These are phyloP conservation scores for Triops longicaudatus DNA, from an alignment of 1,140 invertebrate genomes.

Conservation along the genomic window DNA sequence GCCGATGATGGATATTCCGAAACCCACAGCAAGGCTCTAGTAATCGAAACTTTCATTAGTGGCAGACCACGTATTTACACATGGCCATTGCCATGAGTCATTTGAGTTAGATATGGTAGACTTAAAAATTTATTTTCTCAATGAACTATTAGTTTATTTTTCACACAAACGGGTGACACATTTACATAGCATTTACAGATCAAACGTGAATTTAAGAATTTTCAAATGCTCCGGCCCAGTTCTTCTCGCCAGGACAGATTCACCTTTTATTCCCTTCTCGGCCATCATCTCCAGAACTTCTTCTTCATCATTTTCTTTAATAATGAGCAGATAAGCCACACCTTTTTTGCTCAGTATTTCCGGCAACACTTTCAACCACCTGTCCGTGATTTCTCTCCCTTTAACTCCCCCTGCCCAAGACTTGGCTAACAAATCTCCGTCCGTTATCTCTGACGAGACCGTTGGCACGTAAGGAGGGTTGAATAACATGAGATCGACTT, in stretches of 20 bases:
- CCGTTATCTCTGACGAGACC: conserved; percentile 55
- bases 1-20: no score
- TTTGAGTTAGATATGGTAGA: no score
- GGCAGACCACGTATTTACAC: no score
- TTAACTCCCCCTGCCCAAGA: conserved; percentile 76
- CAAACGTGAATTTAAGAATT: conserved; percentile 48
- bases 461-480: conserved; percentile 98
- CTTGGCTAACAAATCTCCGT: conserved; percentile 38
- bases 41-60: no score
- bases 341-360: conserved; percentile 59
- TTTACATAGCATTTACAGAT: neutral
- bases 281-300: conserved; percentile 58
- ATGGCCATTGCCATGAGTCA: no score
- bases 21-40: no score
- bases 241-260: conserved; percentile 56
- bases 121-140: no score
- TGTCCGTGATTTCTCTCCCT: conserved; percentile 62
- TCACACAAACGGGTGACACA: no score
- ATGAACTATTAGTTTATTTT: no score
- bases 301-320: conserved; percentile 74
- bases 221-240: conserved; percentile 60
- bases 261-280: conserved; percentile 49
- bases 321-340: conserved; percentile 71
- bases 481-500: conserved; percentile 78
- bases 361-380: conserved; percentile 57